A percentile compares a stretch with the other conserved stretches of the same genome.
Conservation (phyloP, 1,140 invertebrate genomes). For the Phocides pigmalion region DNA sequence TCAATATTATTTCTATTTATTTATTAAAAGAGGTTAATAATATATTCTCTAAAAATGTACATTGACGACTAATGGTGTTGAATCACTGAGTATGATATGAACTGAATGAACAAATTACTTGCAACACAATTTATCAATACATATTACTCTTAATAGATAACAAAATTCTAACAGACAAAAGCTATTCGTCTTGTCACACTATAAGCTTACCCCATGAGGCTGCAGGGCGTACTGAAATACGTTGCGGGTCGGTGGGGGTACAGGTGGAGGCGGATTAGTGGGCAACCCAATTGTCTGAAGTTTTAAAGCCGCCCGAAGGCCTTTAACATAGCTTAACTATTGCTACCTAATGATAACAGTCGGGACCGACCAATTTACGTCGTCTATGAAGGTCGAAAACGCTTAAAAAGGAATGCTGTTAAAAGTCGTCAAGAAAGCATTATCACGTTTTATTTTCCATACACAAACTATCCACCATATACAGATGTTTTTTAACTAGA, state of each 20-base stretch:
- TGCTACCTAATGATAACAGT: slow-evolving; percentile 7
- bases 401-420: neutral
- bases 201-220: neutral
- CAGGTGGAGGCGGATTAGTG: slow-evolving; percentile 9
- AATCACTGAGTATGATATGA: no score
- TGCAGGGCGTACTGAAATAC: neutral
- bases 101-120: no score
- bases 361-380: neutral
- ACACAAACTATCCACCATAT: no score
- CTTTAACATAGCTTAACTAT: neutral
- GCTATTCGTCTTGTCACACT: neutral
- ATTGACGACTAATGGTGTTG: no score
- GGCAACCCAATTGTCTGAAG: slow-evolving; percentile 11
- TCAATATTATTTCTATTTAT: no score
- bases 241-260: neutral
- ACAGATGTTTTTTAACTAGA: no score
- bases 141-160: neutral
- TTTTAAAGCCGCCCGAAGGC: slow-evolving; percentile 10
- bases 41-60: no score
- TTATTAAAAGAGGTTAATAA: no score
- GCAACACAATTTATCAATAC: no score
- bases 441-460: neutral
- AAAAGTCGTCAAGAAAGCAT: neutral
- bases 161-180: neutral
- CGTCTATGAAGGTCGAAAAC: neutral